Evolutionary conservation across 2,797 vertebrate species (phyloP), one percentile per base, ranked within the genome.

Genomic region (Borostomias antarcticus): DNA sequence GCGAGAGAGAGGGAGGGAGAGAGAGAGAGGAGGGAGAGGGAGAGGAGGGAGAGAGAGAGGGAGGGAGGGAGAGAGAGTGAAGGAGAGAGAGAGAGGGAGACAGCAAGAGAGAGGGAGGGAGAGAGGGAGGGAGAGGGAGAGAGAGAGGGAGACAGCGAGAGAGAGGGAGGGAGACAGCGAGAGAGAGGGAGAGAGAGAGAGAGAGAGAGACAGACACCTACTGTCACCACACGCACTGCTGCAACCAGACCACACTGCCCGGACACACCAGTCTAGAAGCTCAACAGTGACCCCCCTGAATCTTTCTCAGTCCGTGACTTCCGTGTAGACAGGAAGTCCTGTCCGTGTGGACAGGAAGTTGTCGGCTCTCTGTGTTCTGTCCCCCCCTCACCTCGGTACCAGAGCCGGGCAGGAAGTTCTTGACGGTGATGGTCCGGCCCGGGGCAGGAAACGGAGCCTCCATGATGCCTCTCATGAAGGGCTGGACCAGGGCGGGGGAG

Each of bases 381-480:
- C n/a, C n/a, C n/a, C n/a, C 37, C 53, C 53, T 87, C 82, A 99
- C 98, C 94, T 98, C 97, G n/a, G 95, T 98, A 65, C 98, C 98
- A 5, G 97, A 96, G 58, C 98, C 98, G 4, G 97, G 98, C 54
- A 99, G 89, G 83, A 99, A 99, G 91, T 95, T 98, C 87, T 96
- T 99, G 83, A 99, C 94, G 11, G 92, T 88, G 80, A 99, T 96
- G 0, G 95, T 98, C 64, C 95, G 92, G 30, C 98, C 98, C 59
- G 96, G 91, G 62, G 97, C 96, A 11, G 98, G 98, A 78, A 99
- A 99, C 1, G 97, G 96, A 68, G 98, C 98, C 78, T 99, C 97
- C 96, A 99, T 97, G 72, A 99, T 95, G 50, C 95, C 95, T 79
- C 98, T 95, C 97, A 99, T 99, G 67, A 99, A 96, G 23, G 98